A percentile compares a stretch with the other conserved stretches of the same genome.
These are phyloP conservation scores for Nymphalis urticae DNA, from an alignment of 2,888 invertebrate species.

Conservation along the genomic window DNA sequence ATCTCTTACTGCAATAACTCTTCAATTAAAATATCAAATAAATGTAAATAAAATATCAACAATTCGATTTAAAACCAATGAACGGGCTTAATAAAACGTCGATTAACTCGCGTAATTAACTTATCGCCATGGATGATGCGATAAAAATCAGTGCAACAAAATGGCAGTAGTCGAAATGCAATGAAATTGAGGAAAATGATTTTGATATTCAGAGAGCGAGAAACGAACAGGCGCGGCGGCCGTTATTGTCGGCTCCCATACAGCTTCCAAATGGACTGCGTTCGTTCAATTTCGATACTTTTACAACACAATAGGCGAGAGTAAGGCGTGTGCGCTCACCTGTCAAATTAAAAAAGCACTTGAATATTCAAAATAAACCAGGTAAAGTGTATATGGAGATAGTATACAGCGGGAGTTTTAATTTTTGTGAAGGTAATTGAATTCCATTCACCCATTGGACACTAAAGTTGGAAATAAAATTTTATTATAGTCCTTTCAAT, in stretches of 20 bases:
- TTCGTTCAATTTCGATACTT: conserved; percentile 80
- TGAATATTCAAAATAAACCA: conserved; percentile 65
- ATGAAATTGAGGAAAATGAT: conserved; percentile 71
- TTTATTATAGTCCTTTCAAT: conserved; percentile 23
- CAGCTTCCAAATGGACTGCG: conserved; percentile 72
- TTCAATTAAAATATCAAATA: neutral
- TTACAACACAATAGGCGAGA: conserved; percentile 75
- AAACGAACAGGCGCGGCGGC: conserved; percentile 61
- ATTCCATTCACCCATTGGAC: conserved; percentile 36
- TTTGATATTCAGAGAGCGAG: conserved; percentile 69
- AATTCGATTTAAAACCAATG: conserved; percentile 41
- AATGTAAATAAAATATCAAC: conserved; percentile 29
- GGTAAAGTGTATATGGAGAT: conserved; percentile 43
- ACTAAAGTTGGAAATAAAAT: conserved; percentile 34
- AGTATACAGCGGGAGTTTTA: conserved; percentile 41
- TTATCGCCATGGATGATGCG: conserved; percentile 51
- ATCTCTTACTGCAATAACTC: too few relatives aligned
- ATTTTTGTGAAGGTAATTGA: conserved; percentile 43
- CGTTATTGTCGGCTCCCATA: conserved; percentile 70
- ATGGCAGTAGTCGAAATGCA: conserved; percentile 56
- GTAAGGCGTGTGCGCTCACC: conserved; percentile 78
- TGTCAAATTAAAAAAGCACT: conserved; percentile 80
- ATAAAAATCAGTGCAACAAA: conserved; percentile 52
- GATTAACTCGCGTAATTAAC: conserved; percentile 56
- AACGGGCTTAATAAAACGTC: conserved; percentile 47